Conservation (phyloP, 1,140 invertebrate species). For the Trichonephila clavata region DNA sequence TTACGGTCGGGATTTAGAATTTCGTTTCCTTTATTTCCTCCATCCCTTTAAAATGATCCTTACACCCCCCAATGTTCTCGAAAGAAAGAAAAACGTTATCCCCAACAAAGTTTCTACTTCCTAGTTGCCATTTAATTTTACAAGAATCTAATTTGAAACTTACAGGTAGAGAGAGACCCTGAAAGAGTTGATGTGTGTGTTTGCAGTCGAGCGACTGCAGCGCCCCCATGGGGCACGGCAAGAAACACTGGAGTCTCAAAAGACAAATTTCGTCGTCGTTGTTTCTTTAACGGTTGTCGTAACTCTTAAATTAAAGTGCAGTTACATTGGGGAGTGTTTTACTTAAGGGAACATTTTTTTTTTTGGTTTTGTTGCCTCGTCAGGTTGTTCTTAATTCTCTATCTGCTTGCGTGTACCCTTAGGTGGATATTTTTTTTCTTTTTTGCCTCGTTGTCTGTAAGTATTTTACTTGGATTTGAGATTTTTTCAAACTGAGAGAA, state of each 20-base stretch:
- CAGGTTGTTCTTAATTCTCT: neutral
- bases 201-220: neutral
- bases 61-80: neutral
- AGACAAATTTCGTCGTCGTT: neutral
- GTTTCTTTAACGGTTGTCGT: conserved; percentile 7
- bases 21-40: neutral
- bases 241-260: neutral
- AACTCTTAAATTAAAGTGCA: neutral
- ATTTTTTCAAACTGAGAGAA: too few species aligned
- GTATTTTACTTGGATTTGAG: too few species aligned
- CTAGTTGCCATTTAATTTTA: conserved; percentile 10
- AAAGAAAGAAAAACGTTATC: neutral
- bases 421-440: too few species aligned
- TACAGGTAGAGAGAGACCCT: neutral
- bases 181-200: conserved; percentile 3
- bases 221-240: neutral
- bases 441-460: too few species aligned
- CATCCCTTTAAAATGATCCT: neutral
- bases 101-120: neutral
- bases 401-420: too few species aligned
- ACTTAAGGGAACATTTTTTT: neutral
- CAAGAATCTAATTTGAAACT: conserved; percentile 30
- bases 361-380: neutral
- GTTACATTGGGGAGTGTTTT: neutral
- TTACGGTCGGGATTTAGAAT: neutral